These are phyloP conservation scores for Selenia dentaria DNA, from an alignment of 2,888 invertebrate species.

Conservation along the genomic window DNA sequence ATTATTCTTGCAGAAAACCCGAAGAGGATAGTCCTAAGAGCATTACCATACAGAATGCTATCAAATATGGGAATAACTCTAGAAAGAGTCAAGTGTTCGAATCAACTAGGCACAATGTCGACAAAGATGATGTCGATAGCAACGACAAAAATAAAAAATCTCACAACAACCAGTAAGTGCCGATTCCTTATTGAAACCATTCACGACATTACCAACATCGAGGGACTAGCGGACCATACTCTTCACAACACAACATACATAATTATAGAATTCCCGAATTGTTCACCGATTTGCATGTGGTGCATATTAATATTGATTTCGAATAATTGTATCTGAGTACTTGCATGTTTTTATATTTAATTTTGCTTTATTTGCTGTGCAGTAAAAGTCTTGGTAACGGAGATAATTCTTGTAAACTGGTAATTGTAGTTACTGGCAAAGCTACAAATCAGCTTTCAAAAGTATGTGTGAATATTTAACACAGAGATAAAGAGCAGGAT, in stretches of 20 bases:
- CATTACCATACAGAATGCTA: constrained; percentile 74
- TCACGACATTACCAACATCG: constrained; percentile 12
- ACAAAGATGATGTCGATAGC: constrained; percentile 90
- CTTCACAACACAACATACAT: constrained; percentile 5
- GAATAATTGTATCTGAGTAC: no score
- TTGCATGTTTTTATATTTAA: not conserved
- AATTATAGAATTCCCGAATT: no score
- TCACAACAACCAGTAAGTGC: constrained; percentile 75
- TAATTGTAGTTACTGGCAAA: no score
- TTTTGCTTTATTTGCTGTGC: not conserved
- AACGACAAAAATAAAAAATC: constrained; percentile 86
- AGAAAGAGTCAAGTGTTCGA: constrained; percentile 89
- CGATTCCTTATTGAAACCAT: constrained; percentile 15
- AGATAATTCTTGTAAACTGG: no score
- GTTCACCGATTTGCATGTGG: constrained; percentile 25
- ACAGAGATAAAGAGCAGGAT: no score
- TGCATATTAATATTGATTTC: constrained; percentile 5
- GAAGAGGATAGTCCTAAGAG: constrained; percentile 77
- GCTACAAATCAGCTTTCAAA: no score
- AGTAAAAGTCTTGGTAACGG: no score
- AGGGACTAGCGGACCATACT: not conserved
- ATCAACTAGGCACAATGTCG: constrained; percentile 88
- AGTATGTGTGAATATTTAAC: no score
- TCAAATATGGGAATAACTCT: constrained; percentile 74
- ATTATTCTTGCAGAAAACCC: constrained; percentile 75